Evolutionary conservation across 2,113 vertebrate species (phyloP).

Genomic region (Neolamprologus falcicula): DNA sequence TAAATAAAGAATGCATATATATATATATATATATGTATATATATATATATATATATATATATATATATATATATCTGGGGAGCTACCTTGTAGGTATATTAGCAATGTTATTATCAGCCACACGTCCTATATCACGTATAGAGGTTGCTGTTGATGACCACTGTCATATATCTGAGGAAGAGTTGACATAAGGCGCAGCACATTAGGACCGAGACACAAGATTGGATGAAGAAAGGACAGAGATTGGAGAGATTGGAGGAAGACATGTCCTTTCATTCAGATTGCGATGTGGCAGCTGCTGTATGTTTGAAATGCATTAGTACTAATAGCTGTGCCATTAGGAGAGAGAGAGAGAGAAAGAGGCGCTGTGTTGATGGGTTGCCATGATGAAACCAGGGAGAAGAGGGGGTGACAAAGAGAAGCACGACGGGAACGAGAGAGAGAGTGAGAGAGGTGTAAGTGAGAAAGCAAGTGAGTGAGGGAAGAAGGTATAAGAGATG

Average conservation of each 20-base stretch:
- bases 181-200: conserved; percentile 6
- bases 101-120: neutral
- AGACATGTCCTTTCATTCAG: conserved; percentile 71
- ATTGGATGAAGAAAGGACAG: conserved; percentile 27
- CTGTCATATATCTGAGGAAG: neutral
- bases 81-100: neutral
- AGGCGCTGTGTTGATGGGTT: conserved; percentile 77
- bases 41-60: accelerated
- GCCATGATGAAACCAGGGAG: conserved; percentile 73
- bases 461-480: neutral
- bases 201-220: conserved; percentile 8
- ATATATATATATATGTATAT: too few species aligned
- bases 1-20: neutral
- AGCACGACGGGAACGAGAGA: neutral
- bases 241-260: conserved; percentile 54
- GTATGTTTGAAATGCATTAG: conserved; percentile 86
- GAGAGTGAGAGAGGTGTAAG: conserved; percentile 14
- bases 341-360: conserved; percentile 61
- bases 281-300: conserved; percentile 79
- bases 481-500: conserved; percentile 31
- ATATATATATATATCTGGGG: neutral
- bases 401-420: conserved; percentile 51
- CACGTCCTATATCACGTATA: neutral
- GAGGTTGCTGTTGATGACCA: neutral
- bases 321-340: conserved; percentile 87